A percentile compares a stretch with the other conserved stretches of the same genome.
phyloP scores from a whole-genome alignment of 2,888 invertebrate genomes.

The Drosophila parthenogenetica region DNA sequence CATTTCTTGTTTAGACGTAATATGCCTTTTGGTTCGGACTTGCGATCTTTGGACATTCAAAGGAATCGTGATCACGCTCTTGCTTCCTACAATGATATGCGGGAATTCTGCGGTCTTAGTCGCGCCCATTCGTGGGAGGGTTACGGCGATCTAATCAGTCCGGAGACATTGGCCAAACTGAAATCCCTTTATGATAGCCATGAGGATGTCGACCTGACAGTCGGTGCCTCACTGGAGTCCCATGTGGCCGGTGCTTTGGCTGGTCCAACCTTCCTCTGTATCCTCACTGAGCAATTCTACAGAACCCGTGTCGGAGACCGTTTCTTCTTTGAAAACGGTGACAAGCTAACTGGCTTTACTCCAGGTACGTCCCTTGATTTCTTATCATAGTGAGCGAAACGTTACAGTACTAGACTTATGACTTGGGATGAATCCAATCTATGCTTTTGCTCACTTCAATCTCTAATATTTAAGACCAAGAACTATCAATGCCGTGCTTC shows the following conservation, averaged over 20 bases:
- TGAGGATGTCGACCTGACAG: constrained; percentile 94
- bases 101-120: constrained; percentile 91
- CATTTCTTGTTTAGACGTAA: constrained; percentile 89
- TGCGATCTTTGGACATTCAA: constrained; percentile 93
- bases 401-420: too few relatives aligned
- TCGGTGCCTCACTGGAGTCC: constrained; percentile 92
- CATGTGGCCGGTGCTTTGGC: constrained; percentile 91
- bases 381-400: too few relatives aligned
- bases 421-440: too few relatives aligned
- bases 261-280: constrained; percentile 95
- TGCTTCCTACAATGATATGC: constrained; percentile 91
- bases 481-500: too few relatives aligned
- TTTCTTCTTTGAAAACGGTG: constrained; percentile 92
- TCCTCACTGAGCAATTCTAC: constrained; percentile 94
- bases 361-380: constrained; percentile 84
- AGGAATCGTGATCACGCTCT: constrained; percentile 94
- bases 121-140: constrained; percentile 90
- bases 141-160: constrained; percentile 89
- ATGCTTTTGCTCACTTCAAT: too few relatives aligned
- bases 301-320: constrained; percentile 94
- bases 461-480: too few relatives aligned
- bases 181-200: constrained; percentile 88
- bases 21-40: constrained; percentile 91
- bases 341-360: constrained; percentile 88
- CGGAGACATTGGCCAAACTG: constrained; percentile 88